phyloP scores from a whole-genome alignment of 2,888 invertebrate species.

The Physocephala rufipes region DNA sequence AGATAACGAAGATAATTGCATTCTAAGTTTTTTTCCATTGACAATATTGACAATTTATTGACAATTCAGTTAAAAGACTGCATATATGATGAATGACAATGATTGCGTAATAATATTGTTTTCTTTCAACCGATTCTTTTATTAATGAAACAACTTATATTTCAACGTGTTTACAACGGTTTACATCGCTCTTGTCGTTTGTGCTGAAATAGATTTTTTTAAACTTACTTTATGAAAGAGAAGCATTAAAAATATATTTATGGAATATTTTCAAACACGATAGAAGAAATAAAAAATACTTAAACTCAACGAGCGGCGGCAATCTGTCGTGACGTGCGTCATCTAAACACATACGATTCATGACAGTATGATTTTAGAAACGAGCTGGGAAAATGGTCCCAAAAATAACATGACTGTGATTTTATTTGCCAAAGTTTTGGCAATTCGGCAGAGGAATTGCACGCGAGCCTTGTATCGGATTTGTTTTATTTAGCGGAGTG shows the following conservation, averaged over 20 bases:
- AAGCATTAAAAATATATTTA: not conserved
- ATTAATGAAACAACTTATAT: no score
- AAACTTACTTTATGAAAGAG: no score
- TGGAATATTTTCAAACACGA: not conserved
- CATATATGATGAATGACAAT: no score
- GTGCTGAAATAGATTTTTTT: conserved; percentile 15
- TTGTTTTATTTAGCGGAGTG: not conserved
- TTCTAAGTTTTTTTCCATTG: no score
- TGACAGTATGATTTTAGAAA: no score
- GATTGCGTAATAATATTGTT: no score
- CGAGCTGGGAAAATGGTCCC: not conserved
- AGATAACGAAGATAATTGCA: no score
- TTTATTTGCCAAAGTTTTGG: conserved; percentile 11
- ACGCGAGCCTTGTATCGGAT: not conserved
- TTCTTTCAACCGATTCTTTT: no score
- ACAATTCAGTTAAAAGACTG: no score
- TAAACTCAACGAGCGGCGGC: not conserved
- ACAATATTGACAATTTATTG: no score
- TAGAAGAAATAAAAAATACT: not conserved
- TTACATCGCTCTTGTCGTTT: conserved; percentile 8
- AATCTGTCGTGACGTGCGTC: not conserved
- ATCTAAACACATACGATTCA: no score
- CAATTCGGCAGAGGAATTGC: conserved; percentile 22
- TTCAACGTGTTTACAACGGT: no score
- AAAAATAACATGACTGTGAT: not conserved